Conservation (phyloP, 2,113 vertebrate genomes). For the Zosterops japonicus region DNA sequence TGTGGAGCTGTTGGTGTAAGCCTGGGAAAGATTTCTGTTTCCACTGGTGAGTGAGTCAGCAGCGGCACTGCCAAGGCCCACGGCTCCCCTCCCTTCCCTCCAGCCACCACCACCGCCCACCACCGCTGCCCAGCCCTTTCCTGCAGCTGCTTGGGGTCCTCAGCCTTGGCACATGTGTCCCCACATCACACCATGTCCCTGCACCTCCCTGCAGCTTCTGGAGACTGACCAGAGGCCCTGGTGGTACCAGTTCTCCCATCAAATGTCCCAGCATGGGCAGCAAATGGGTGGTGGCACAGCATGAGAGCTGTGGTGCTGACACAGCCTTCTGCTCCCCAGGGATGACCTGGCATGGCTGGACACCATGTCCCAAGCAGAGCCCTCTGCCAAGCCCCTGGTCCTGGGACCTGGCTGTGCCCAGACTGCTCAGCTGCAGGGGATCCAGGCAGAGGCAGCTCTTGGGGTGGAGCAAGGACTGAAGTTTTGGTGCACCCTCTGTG, state of each 20-base stretch:
- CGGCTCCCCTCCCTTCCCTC: conserved; percentile 38
- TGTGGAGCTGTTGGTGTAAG: neutral
- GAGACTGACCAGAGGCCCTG: fast-evolving
- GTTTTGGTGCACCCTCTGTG: neutral
- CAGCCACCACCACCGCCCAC: neutral
- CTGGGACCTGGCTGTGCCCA: neutral
- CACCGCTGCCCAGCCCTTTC: neutral
- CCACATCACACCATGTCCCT: neutral
- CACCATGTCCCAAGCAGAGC: fast-evolving
- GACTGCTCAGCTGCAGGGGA: too few relatives aligned
- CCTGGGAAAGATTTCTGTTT: conserved; percentile 24
- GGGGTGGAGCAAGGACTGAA: too few relatives aligned
- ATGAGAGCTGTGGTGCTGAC: fast-evolving
- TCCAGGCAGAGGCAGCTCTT: fast-evolving
- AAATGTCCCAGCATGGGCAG: fast-evolving
- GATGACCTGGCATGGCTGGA: neutral
- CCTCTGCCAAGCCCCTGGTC: neutral
- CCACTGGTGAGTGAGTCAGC: conserved; percentile 27
- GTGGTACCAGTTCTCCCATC: neutral
- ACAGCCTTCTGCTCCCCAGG: neutral
- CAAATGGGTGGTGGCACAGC: neutral
- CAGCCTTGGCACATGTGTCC: neutral
- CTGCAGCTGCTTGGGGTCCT: neutral
- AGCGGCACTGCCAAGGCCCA: neutral
- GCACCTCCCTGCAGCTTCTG: fast-evolving